Percentiles rank a stretch among this genome's conserved stretches.
Evolutionary conservation across 2,888 invertebrate species (phyloP).

Genomic region (Ferdinandea cuprea): DNA sequence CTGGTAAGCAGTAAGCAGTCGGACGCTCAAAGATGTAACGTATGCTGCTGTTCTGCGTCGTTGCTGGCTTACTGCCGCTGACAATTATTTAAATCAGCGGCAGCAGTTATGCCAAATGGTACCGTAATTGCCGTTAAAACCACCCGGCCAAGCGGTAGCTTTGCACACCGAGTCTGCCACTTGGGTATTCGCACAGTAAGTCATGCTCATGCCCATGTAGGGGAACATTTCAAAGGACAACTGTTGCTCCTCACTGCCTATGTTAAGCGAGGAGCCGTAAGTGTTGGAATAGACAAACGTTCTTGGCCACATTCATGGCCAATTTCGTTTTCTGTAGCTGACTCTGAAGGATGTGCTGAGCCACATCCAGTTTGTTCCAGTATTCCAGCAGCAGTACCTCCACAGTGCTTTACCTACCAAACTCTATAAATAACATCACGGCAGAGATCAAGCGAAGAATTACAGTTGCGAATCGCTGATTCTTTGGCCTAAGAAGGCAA

Average conservation of each 20-base stretch:
- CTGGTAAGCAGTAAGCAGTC: no score
- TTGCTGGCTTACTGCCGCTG: constrained; percentile 85
- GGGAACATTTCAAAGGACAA: constrained; percentile 91
- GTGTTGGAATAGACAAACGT: constrained; percentile 91
- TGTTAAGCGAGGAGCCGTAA: constrained; percentile 90
- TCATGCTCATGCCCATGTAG: constrained; percentile 90
- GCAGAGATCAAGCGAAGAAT: no score
- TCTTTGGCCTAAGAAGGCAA: no score
- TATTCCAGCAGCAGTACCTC: constrained; percentile 81
- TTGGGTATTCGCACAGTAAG: constrained; percentile 90
- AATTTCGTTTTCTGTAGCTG: constrained; percentile 80
- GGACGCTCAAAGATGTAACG: no score
- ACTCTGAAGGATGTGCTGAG: constrained; percentile 82
- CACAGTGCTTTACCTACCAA: no score
- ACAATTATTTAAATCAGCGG: constrained; percentile 87
- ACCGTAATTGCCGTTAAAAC: constrained; percentile 90
- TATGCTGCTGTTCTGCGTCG: no score
- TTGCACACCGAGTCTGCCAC: constrained; percentile 94
- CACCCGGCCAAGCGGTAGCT: constrained; percentile 91
- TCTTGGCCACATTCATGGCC: constrained; percentile 83
- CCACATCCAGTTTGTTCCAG: constrained; percentile 84
- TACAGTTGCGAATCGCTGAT: no score
- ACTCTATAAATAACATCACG: no score
- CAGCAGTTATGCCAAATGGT: constrained; percentile 90
- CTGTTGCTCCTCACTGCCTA: constrained; percentile 90